Percentiles rank a stretch among this genome's conserved stretches.
Conservation (phyloP, 2,888 invertebrate genomes). For the Lottia scabra region DNA sequence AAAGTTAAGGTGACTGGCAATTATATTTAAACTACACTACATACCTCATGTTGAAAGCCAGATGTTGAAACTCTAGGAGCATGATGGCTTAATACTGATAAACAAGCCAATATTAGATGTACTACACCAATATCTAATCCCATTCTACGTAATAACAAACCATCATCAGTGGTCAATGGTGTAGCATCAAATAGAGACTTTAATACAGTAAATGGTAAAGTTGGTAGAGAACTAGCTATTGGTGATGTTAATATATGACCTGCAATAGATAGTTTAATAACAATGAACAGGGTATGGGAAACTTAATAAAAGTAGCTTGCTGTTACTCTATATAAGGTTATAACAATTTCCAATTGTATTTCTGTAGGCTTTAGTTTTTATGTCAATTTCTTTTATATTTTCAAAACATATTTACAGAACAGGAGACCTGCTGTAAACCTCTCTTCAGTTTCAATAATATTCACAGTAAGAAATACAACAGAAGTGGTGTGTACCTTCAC, state of each 20-base stretch:
- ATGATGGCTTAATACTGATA: slow-evolving; percentile 85
- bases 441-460: no score
- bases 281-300: no score
- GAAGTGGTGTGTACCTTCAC: no score
- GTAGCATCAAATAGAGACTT: slow-evolving; percentile 81
- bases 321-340: no score
- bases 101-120: slow-evolving; percentile 85
- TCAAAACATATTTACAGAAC: no score
- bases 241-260: slow-evolving; percentile 79
- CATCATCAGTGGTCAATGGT: slow-evolving; percentile 82
- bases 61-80: slow-evolving; percentile 63
- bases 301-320: no score
- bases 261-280: slow-evolving; percentile 40
- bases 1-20: no score
- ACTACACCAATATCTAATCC: slow-evolving; percentile 88
- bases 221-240: slow-evolving; percentile 76
- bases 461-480: no score
- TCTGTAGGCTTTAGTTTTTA: no score
- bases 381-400: no score
- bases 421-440: no score
- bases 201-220: slow-evolving; percentile 81
- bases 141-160: slow-evolving; percentile 80
- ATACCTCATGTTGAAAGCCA: slow-evolving; percentile 69
- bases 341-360: no score
- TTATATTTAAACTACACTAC: neutral